Conservation (phyloP, 2,888 invertebrate genomes). For the Meteorus cinctellus region DNA sequence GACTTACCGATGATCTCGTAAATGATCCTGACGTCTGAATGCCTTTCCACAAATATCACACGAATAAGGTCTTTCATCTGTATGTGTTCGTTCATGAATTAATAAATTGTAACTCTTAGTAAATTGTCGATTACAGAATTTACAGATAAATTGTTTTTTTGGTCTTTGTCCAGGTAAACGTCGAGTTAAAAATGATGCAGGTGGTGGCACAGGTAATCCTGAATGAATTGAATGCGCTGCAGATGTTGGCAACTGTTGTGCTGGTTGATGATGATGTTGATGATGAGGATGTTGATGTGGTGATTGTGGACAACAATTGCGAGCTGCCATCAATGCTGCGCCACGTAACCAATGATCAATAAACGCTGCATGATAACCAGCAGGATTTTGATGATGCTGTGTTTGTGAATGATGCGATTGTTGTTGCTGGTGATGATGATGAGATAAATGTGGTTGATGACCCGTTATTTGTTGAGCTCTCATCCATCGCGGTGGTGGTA, state of each 20-base stretch:
- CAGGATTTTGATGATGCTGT: slow-evolving; percentile 54
- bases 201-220: slow-evolving; percentile 62
- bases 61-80: slow-evolving; percentile 96
- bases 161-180: slow-evolving; percentile 88
- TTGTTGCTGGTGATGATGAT: slow-evolving; percentile 27
- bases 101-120: slow-evolving; percentile 98
- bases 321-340: slow-evolving; percentile 64
- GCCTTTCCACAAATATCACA: slow-evolving; percentile 99
- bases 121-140: slow-evolving; percentile 97
- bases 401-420: slow-evolving; percentile 50
- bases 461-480: slow-evolving; percentile 56
- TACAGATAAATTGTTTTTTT: slow-evolving; percentile 98
- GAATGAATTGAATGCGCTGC: slow-evolving; percentile 69
- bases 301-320: slow-evolving; percentile 73
- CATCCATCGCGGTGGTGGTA: slow-evolving; percentile 59
- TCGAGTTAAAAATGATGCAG: slow-evolving; percentile 78
- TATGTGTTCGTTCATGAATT: slow-evolving; percentile 98
- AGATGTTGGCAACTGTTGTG: slow-evolving; percentile 69
- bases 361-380: slow-evolving; percentile 61
- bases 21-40: slow-evolving; percentile 96
- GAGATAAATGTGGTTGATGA: slow-evolving; percentile 42
- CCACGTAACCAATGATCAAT: slow-evolving; percentile 68
- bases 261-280: slow-evolving; percentile 52
- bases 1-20: slow-evolving; percentile 91
- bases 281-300: slow-evolving; percentile 66